These are phyloP conservation scores for Lepidotrigona ventralis DNA, from an alignment of 1,140 invertebrate genomes.

Conservation along the genomic window DNA sequence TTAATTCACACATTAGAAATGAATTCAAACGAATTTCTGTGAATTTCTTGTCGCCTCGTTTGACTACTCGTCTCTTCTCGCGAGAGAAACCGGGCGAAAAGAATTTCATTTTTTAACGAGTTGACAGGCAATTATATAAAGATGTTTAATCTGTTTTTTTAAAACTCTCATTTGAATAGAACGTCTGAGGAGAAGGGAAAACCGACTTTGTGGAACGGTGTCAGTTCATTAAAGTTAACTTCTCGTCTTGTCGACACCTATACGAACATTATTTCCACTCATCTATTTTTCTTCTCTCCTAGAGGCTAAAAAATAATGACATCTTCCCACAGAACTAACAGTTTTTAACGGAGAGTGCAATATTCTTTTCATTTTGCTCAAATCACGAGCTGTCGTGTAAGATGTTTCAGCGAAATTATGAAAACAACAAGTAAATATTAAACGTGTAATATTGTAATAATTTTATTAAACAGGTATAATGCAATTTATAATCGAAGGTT, in stretches of 20 bases:
- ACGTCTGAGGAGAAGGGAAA: not conserved
- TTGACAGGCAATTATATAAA: not conserved
- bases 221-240: not conserved
- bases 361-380: not conserved
- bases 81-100: not conserved
- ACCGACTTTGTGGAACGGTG: not conserved
- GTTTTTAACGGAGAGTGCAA: not conserved
- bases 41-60: not conserved
- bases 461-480: not conserved
- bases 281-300: not conserved
- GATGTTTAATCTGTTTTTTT: not conserved
- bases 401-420: not conserved
- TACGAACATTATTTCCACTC: not conserved
- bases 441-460: not conserved
- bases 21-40: not conserved
- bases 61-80: not conserved
- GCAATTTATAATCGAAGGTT: no score
- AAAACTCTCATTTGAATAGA: not conserved
- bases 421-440: not conserved
- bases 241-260: not conserved
- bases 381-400: not conserved
- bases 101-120: not conserved
- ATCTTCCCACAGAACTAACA: not conserved
- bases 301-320: not conserved
- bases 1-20: not conserved